Conservation (phyloP, 2,888 invertebrate genomes). For the Tiliacea aurago region DNA sequence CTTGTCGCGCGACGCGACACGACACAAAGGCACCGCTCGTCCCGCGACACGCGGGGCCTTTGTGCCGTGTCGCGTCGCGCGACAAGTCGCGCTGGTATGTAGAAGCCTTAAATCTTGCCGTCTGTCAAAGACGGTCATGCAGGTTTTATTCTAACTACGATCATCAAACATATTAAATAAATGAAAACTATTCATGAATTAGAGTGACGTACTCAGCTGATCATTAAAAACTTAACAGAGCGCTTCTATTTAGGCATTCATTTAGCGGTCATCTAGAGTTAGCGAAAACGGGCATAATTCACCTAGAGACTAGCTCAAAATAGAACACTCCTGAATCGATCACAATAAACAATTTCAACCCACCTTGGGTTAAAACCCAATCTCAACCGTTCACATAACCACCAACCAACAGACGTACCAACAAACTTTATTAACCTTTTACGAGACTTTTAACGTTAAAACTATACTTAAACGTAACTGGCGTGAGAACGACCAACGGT, state of each 20-base stretch:
- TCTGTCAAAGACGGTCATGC: neutral
- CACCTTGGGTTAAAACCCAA: neutral
- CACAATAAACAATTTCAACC: neutral
- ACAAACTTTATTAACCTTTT: slow-evolving; percentile 58
- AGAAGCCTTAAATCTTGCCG: too few relatives aligned
- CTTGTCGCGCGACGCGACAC: too few relatives aligned
- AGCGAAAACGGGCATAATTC: neutral
- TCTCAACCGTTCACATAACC: neutral
- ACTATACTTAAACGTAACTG: slow-evolving; percentile 53
- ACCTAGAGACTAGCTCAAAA: neutral
- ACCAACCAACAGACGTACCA: neutral
- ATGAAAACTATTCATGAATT: neutral
- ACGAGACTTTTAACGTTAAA: slow-evolving; percentile 55
- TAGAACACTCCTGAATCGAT: neutral
- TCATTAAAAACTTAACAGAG: neutral
- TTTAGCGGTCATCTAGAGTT: neutral
- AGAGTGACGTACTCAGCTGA: neutral
- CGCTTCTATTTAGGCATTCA: neutral
- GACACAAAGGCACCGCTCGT: too few relatives aligned
- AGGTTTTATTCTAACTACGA: neutral
- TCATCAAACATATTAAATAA: too few relatives aligned
- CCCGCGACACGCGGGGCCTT: too few relatives aligned
- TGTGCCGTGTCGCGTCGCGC: too few relatives aligned
- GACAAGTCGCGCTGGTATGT: too few relatives aligned
- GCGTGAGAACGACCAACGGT: slow-evolving; percentile 54